Evolutionary conservation across 2,797 vertebrate species (phyloP).

Genomic region (Kryptopterus vitreolus): DNA sequence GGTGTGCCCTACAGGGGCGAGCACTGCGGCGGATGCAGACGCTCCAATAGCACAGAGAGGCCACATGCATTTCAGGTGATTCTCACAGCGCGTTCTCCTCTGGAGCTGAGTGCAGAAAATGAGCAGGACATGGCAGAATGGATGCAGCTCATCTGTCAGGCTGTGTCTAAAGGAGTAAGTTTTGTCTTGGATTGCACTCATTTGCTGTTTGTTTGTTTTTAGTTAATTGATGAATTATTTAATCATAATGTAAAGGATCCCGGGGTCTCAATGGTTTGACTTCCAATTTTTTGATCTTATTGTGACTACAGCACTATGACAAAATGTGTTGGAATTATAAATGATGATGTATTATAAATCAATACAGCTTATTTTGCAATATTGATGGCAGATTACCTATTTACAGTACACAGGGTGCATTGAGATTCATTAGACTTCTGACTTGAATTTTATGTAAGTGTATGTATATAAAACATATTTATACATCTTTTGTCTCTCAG

Average conservation of each 20-base stretch:
- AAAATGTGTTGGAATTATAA: no score
- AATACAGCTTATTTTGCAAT: no score
- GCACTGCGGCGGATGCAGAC: conserved; percentile 92
- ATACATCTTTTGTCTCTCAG: conserved; percentile 61
- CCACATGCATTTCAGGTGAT: conserved; percentile 95
- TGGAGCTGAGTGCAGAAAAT: conserved; percentile 88
- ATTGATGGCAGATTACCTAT: no score
- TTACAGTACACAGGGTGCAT: background rate
- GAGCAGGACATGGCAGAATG: conserved; percentile 96
- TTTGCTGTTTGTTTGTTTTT: background rate
- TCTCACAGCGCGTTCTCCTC: conserved; percentile 84
- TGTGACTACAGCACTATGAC: no score
- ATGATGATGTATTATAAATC: no score
- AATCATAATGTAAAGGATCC: no score
- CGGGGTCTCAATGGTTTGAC: no score
- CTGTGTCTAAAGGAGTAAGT: conserved; percentile 94
- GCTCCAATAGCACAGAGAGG: conserved; percentile 87
- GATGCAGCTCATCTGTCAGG: conserved; percentile 96
- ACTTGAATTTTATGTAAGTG: background rate
- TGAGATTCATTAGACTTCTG: background rate
- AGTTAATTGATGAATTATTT: no score
- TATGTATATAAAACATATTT: background rate
- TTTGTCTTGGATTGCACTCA: background rate
- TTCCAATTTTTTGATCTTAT: no score
- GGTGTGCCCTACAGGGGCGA: conserved; percentile 77